Percentiles rank a stretch among this genome's conserved stretches.
Evolutionary conservation across 2,888 invertebrate species (phyloP).

Genomic region (Crepidodera aurea): DNA sequence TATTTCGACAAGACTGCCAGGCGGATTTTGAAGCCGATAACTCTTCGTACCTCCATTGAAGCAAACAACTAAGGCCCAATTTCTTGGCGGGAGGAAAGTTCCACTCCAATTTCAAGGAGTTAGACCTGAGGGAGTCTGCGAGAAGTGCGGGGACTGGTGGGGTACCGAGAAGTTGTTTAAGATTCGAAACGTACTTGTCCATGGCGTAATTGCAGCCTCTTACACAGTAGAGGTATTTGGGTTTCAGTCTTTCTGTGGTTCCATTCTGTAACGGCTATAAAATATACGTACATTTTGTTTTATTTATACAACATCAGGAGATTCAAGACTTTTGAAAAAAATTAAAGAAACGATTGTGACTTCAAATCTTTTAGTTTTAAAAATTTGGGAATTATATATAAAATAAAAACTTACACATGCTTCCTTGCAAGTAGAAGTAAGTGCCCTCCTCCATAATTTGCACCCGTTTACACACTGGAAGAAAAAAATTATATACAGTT

Average conservation of each 20-base stretch:
- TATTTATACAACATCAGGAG: too few species aligned
- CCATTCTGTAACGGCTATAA: slow-evolving; percentile 68
- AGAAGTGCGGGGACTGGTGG: slow-evolving; percentile 80
- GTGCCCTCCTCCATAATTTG: slow-evolving; percentile 77
- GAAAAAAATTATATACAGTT: slow-evolving; percentile 28
- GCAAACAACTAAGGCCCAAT: slow-evolving; percentile 66
- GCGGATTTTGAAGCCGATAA: slow-evolving; percentile 64
- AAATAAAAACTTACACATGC: slow-evolving; percentile 78
- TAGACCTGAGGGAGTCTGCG: slow-evolving; percentile 78
- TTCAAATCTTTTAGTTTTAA: too few species aligned
- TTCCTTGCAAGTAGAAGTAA: slow-evolving; percentile 78
- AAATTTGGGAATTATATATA: too few species aligned
- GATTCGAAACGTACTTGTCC: slow-evolving; percentile 75
- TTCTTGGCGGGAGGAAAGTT: slow-evolving; percentile 68
- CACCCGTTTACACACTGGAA: slow-evolving; percentile 85
- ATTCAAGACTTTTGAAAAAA: too few species aligned
- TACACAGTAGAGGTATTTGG: slow-evolving; percentile 78
- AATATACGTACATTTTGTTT: not conserved
- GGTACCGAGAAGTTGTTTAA: slow-evolving; percentile 72
- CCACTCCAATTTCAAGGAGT: slow-evolving; percentile 84
- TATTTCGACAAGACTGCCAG: slow-evolving; percentile 86
- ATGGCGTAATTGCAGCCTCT: slow-evolving; percentile 85
- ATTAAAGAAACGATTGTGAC: too few species aligned
- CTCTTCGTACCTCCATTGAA: slow-evolving; percentile 81
- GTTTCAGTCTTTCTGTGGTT: slow-evolving; percentile 72